Conservation (phyloP, 2,113 vertebrate genomes). For the Brachionichthys hirsutus region DNA sequence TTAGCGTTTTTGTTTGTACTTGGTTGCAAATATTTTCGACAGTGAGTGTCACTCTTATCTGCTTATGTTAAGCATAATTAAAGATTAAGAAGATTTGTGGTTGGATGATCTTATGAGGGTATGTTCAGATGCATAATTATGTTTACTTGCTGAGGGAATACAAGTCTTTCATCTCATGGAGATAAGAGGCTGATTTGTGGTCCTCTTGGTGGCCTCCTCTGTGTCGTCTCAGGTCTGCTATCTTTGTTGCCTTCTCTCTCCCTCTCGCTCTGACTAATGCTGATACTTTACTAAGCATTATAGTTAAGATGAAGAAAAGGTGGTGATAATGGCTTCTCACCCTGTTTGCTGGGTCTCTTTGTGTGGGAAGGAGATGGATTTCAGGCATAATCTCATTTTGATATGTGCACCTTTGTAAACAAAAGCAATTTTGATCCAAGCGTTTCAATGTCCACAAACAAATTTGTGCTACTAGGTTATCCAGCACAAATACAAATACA, state of each 20-base stretch:
- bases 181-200: constrained; percentile 68
- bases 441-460: too few species aligned
- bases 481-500: too few species aligned
- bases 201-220: constrained; percentile 48
- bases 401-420: background rate
- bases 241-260: constrained; percentile 45
- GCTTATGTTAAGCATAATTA: constrained; percentile 59
- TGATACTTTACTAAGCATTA: constrained; percentile 45
- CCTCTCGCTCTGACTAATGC: constrained; percentile 50
- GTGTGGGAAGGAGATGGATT: constrained; percentile 22
- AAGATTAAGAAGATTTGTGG: constrained; percentile 60
- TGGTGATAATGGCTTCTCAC: constrained; percentile 53
- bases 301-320: constrained; percentile 59
- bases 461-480: too few species aligned
- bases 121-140: constrained; percentile 67
- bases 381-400: constrained; percentile 1
- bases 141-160: constrained; percentile 63
- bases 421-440: background rate
- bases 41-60: constrained; percentile 53
- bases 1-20: too few species aligned
- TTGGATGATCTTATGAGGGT: constrained; percentile 61
- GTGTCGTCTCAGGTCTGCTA: constrained; percentile 52
- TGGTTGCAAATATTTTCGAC: too few species aligned
- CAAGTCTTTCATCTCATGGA: constrained; percentile 62
- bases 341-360: constrained; percentile 30